Evolutionary conservation across 2,888 invertebrate genomes (phyloP), one percentile per base, ranked within the genome.

Genomic region (Nomada goodeniana): DNA sequence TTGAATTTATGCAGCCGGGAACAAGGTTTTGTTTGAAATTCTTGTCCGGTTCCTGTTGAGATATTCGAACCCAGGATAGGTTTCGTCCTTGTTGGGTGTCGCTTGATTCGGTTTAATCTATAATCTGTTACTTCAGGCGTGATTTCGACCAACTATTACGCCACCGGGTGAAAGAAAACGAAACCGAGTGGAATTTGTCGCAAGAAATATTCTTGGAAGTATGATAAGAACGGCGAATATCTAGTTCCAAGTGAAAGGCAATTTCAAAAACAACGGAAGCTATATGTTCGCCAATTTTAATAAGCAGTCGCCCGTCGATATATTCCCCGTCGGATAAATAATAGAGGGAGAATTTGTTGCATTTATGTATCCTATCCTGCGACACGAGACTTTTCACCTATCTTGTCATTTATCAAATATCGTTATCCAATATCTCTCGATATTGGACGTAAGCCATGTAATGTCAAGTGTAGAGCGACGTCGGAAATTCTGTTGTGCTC

Each of bases 1-100:
- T 82, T 75, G 42, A 82, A 89, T 89, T 89, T 82, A 86, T 80
- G 80, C 68, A 70, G 61, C 29, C n/a, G n/a, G 52, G 74, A 53
- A 77, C 52, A 74, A 67, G 70, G 29, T 73, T 80, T 85, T 69
- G 29, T 76, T 78, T 60, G 63, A 78, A 75, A 77, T 78, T 76
- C 80, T 70, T 64, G 70, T 15, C 68, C 72, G 64, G 47, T 71
- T 47, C 42, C 18, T 47, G 52, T 57, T 36, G 53, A 75, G 65
- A 72, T 64, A 72, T 69, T 76, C 63, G 9, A 26, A 5, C 13
- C 55, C 10, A 42, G n/a, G 1, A 36, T 57, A 18, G n/a, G 44
- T 18, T 4, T 52, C 9, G 4, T 5, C n/a, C 13, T 47, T 26
- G n/a, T 47, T 42, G 3, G 47, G 47, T 13, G 13, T 47, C 15